A percentile compares a stretch with the other conserved stretches of the same genome.
Evolutionary conservation across 1,140 invertebrate genomes (phyloP).

Genomic region (Chymomyza costata): DNA sequence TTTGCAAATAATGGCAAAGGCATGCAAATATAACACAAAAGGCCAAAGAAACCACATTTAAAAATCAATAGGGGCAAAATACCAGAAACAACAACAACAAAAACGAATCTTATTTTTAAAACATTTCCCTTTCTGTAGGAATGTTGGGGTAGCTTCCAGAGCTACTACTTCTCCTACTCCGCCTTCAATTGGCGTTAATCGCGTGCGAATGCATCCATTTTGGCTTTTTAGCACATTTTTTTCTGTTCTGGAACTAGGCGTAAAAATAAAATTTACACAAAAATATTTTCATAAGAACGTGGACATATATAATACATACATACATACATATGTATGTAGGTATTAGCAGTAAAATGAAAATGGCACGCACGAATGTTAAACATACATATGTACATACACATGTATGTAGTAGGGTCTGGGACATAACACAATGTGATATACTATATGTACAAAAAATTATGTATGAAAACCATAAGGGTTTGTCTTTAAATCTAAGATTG

Average conservation of each 20-base stretch:
- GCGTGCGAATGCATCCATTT: constrained; percentile 38
- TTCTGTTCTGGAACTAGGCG: no score
- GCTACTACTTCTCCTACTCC: no score
- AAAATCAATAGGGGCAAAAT: no score
- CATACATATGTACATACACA: no score
- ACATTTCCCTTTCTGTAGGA: constrained; percentile 18
- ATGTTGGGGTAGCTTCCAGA: constrained; percentile 2
- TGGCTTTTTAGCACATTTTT: constrained; percentile 9
- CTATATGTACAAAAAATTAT: no score
- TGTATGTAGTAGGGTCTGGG: no score
- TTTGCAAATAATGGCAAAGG: constrained; percentile 37
- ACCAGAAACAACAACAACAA: constrained; percentile 34
- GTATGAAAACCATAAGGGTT: no score
- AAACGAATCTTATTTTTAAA: constrained; percentile 42
- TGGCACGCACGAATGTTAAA: no score
- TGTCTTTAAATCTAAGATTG: no score
- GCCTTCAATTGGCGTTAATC: constrained; percentile 38
- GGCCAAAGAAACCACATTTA: constrained; percentile 36
- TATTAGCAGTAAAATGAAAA: no score
- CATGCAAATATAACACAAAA: constrained; percentile 42
- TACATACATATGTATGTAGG: no score
- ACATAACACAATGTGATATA: no score
- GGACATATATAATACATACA: background rate
- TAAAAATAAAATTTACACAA: constrained; percentile 33
- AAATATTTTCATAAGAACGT: constrained; percentile 17